These are phyloP conservation scores for Meloe dianella DNA, from an alignment of 2,888 invertebrate genomes.

Conservation along the genomic window DNA sequence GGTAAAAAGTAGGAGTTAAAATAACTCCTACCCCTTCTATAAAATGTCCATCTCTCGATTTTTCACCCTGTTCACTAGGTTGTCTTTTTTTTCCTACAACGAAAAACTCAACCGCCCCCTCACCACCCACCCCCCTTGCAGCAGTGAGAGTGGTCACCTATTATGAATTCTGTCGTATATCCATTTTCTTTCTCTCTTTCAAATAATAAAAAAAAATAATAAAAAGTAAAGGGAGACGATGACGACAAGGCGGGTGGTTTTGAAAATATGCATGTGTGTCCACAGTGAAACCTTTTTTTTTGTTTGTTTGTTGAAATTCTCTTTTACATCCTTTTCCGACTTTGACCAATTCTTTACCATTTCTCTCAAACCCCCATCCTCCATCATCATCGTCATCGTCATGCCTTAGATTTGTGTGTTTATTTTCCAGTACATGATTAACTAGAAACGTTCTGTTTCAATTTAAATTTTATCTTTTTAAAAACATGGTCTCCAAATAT, in stretches of 20 bases:
- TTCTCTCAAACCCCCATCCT: constrained; percentile 11
- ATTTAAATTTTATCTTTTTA: not conserved
- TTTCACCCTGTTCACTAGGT: not conserved
- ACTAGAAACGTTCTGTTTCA: not conserved
- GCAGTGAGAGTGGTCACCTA: no score
- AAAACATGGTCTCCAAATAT: not conserved
- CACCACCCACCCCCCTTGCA: no score
- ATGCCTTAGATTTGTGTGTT: no score
- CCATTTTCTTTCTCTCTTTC: constrained; percentile 11
- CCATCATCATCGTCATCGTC: no score
- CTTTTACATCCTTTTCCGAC: not conserved
- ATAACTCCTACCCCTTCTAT: not conserved
- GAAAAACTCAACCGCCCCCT: no score
- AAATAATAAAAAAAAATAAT: not conserved
- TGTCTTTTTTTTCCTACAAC: not conserved
- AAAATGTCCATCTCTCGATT: constrained; percentile 5
- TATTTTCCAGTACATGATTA: no score
- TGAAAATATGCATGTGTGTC: not conserved
- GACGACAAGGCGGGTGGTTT: not conserved
- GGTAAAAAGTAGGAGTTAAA: not conserved
- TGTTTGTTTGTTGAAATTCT: not conserved
- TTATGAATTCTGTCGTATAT: constrained; percentile 35
- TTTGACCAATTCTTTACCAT: constrained; percentile 1
- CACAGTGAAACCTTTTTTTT: not conserved
- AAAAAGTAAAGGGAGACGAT: not conserved